A percentile compares a stretch with the other conserved stretches of the same genome.
Conservation (phyloP, 2,888 invertebrate species). For the Helobdella robusta region DNA sequence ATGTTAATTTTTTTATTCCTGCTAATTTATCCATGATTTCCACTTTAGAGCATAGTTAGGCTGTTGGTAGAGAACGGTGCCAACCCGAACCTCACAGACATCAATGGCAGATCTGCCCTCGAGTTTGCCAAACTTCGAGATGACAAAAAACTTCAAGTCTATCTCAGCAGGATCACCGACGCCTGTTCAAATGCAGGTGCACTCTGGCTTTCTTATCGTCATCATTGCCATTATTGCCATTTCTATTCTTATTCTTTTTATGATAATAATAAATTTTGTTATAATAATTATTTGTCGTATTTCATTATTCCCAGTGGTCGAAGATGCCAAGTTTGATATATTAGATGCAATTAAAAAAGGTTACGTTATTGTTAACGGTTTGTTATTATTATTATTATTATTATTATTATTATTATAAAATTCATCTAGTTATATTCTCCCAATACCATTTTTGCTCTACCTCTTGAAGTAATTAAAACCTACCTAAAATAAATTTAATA, state of each 20-base stretch:
- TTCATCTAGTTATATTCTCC: no score
- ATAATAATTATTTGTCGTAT: not conserved
- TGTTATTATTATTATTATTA: no score
- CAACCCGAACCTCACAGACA: slow-evolving; percentile 46
- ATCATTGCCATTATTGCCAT: not conserved
- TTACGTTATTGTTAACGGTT: slow-evolving; percentile 31
- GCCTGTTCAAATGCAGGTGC: slow-evolving; percentile 43
- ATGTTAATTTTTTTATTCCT: no score
- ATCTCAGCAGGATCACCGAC: slow-evolving; percentile 47
- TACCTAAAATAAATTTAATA: no score
- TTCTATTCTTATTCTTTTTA: not conserved
- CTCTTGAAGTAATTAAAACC: no score
- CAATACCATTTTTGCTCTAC: no score
- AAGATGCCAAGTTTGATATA: slow-evolving; percentile 45
- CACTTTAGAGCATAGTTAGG: slow-evolving; percentile 16
- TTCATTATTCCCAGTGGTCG: slow-evolving; percentile 38
- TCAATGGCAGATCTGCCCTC: slow-evolving; percentile 47
- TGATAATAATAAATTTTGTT: not conserved
- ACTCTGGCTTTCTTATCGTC: slow-evolving; percentile 6
- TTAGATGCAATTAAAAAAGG: slow-evolving; percentile 47
- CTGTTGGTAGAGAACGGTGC: slow-evolving; percentile 48
- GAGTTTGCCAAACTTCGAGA: slow-evolving; percentile 45
- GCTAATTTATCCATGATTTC: no score
- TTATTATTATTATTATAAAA: no score
- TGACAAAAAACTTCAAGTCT: slow-evolving; percentile 42